phyloP scores from a whole-genome alignment of 2,797 vertebrate genomes.

The Pangasius djambal region DNA sequence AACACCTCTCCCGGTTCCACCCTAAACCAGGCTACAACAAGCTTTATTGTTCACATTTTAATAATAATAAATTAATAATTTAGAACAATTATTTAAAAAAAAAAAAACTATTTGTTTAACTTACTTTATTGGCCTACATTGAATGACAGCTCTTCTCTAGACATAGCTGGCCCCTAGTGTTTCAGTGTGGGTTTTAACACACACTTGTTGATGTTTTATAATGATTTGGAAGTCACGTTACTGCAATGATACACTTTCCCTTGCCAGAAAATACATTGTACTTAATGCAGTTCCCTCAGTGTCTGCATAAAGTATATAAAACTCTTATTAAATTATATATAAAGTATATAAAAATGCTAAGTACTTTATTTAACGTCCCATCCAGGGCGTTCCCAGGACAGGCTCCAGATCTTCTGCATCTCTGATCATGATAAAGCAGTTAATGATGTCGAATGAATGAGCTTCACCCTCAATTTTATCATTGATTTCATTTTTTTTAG shows the following conservation, averaged over 20 bases:
- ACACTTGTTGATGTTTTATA: background rate
- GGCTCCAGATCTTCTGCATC: background rate
- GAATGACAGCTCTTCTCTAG: background rate
- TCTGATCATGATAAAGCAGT: background rate
- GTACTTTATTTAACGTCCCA: background rate
- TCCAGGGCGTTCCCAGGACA: background rate
- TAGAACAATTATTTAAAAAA: background rate
- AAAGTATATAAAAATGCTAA: background rate
- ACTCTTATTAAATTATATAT: background rate
- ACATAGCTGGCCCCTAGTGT: background rate
- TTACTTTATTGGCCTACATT: background rate
- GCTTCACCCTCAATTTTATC: background rate
- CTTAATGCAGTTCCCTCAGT: background rate
- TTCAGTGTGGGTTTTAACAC: background rate
- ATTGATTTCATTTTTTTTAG: background rate
- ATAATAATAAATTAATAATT: background rate
- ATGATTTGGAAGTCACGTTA: background rate
- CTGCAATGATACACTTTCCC: background rate
- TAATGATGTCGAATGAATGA: background rate
- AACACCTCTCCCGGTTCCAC: background rate
- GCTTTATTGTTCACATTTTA: constrained; percentile 1
- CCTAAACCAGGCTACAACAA: background rate
- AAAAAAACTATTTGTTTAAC: background rate
- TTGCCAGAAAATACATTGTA: background rate
- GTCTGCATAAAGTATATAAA: background rate